Base-by-base conservation (phyloP, 2,797 vertebrate species). In the Coranthus polyacanthus region DNA sequence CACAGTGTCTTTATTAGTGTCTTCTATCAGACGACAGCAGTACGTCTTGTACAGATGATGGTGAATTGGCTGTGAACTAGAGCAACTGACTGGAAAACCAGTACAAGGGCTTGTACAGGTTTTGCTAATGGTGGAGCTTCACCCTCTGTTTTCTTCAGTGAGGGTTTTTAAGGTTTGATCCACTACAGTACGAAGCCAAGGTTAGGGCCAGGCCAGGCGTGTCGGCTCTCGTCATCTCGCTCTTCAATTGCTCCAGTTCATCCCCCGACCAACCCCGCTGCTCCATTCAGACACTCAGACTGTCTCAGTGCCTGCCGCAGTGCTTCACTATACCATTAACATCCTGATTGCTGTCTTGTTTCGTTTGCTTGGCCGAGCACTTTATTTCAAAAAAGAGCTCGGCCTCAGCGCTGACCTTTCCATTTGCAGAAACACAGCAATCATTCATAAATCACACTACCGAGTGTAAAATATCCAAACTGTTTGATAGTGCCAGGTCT, bases 381-480 rank as follows among this genome's bases (percentile, higher is more conserved):
- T 85, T 78, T 73, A 65, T 85, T 78, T 68, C 62, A 41, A 34
- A 58, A 81, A 78, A 41, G 62, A 69, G 49, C 46, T 34, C 1
- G 41, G 65, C 62, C 76, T 60, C 54, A 2, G 24, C 1, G 41
- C 46, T 88, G 88, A 90, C 89, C 86, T 89, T 90, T 88, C 68
- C 73, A 45, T 87, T 84, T 64, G 72, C 79, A 73, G 86, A 66
- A 82, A 80, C 62, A 6, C 60, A 68, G 76, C 81, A 86, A 82
- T 88, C 84, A 73, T 86, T 90, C 83, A 85, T 73, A 82, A 86
- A 85, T 86, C 81, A 75, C 81, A 61, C 56, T 58, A 32, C 68
- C 58, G 62, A 75, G 80, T 82, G 81, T 84, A 76, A 87, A 84
- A 85, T 88, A 88, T 87, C 87, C 83, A 76, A 89, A 86, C 72